Evolutionary conservation across 2,888 invertebrate genomes (phyloP), one percentile per base, ranked within the genome.

Genomic region (Heliconius ismenius): DNA sequence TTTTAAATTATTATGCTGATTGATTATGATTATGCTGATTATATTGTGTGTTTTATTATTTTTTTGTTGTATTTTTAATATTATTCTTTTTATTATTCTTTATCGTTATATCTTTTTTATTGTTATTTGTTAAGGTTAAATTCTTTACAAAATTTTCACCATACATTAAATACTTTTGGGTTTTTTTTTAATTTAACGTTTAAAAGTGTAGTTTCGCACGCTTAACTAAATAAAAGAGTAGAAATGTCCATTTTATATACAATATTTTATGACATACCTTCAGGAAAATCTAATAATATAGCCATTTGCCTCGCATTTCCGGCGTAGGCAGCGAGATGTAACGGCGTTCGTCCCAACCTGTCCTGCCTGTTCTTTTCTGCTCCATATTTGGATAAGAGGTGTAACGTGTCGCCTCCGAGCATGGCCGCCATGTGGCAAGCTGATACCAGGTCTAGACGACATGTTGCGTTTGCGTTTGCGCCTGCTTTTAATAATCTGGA

Each of bases 401-500:
- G 81, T 2, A 95, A 83, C 10, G 94, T 86, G 21, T 92, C 91
- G 0, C 89, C 89, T 0, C 93, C 95, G 0, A 76, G 79, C 4
- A 93, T 79, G 0, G 95, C 94, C 0, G 95, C 95, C 24, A 89
- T 73, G 82, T 95, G 95, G 78, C 94, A 90, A 0, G 94, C 94
- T 2, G 95, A 92, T 2, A 94, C 89, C 21, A 90, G 83, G 73
- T 87, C 89, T 10, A 90, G 78, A 0, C 93, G 90, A 76, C 95
- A 95, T 65, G 94, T 94, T 13, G 95, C 94, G 79, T 95, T 94
- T 0, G 92, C 90, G 76, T 91, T 94, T 0, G 95, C 95, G 0
- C 95, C 95, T 1, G 88, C 86, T 73, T 92, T 89, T 1, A 95
- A 84, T 2, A 93, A 86, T 77, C 95, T 95, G 84, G 4, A 78